phyloP scores from a whole-genome alignment of 2,888 invertebrate genomes.

The Drosophila aldrichi region DNA sequence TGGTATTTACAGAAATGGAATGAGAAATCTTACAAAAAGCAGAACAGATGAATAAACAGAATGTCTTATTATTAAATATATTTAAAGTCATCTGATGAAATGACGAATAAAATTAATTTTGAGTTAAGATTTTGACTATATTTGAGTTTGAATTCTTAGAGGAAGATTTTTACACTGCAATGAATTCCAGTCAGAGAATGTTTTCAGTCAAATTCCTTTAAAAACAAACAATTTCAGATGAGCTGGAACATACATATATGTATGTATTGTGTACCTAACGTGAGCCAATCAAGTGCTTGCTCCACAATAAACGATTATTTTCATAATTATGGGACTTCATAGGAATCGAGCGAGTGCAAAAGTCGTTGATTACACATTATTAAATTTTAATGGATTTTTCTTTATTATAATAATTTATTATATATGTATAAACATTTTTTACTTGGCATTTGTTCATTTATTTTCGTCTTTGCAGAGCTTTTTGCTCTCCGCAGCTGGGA shows the following conservation, averaged over 20 bases:
- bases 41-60: no score
- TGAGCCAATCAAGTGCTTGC: constrained; percentile 20
- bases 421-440: background rate
- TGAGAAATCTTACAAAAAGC: no score
- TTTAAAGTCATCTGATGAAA: no score
- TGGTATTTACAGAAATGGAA: no score
- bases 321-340: constrained; percentile 54
- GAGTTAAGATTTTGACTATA: background rate
- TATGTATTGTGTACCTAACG: no score
- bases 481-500: constrained; percentile 3
- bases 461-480: constrained; percentile 2
- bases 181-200: no score
- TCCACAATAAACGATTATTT: constrained; percentile 32
- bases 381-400: constrained; percentile 21
- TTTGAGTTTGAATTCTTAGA: background rate
- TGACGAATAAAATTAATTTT: no score
- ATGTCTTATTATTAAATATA: background rate
- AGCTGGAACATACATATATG: background rate
- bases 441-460: constrained; percentile 15
- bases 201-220: no score
- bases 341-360: constrained; percentile 57
- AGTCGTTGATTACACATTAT: constrained; percentile 60
- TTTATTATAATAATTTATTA: background rate
- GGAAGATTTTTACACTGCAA: no score
- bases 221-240: background rate